Evolutionary conservation across 1,140 invertebrate species (phyloP).

Genomic region (Brachionus asplanchnoidis): DNA sequence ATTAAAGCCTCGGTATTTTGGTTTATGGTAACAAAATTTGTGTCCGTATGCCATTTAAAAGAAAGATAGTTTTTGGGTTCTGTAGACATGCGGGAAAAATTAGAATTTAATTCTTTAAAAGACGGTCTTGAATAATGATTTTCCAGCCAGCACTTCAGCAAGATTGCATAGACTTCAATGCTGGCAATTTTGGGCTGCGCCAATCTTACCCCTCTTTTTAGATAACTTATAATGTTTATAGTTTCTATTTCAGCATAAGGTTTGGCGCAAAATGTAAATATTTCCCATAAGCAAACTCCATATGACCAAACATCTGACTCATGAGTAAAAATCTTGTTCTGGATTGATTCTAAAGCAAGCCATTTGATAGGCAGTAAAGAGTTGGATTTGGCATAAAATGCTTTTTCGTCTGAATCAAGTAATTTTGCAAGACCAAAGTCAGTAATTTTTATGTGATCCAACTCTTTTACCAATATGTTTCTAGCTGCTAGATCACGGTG

Average conservation of each 20-base stretch:
- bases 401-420: constrained; percentile 59
- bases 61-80: constrained; percentile 13
- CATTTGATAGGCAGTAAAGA: constrained; percentile 60
- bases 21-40: not conserved
- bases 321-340: not conserved
- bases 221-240: not conserved
- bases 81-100: not conserved
- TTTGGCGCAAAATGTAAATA: constrained; percentile 63
- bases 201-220: constrained; percentile 12
- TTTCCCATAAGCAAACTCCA: constrained; percentile 40
- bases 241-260: constrained; percentile 65
- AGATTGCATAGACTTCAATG: not conserved
- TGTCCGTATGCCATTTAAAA: not conserved
- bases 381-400: constrained; percentile 87
- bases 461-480: constrained; percentile 75
- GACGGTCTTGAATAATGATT: not conserved
- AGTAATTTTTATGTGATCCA: constrained; percentile 57
- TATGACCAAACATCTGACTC: constrained; percentile 40
- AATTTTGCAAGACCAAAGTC: constrained; percentile 35
- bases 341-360: constrained; percentile 32
- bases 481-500: constrained; percentile 91
- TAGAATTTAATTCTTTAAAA: constrained; percentile 2
- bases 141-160: constrained; percentile 4
- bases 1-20: constrained; percentile 10
- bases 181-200: not conserved